Evolutionary conservation across 2,888 invertebrate species (phyloP), one percentile per base, ranked within the genome.

Genomic region (Julus scanicus): DNA sequence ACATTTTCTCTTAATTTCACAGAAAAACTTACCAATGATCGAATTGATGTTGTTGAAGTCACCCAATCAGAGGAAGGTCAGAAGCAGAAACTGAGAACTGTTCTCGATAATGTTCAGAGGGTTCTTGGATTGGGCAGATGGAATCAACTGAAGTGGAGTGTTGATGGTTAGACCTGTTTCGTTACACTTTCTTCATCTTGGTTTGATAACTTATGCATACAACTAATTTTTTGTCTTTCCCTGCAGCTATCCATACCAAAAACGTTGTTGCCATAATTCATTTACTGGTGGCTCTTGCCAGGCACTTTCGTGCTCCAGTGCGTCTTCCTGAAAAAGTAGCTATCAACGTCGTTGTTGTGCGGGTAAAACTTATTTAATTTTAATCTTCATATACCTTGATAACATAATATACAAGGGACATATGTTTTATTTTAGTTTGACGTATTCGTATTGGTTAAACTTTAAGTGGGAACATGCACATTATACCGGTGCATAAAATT

Each of bases 11-110:
- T 44, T 84, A 39, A 39, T n/a, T 11, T 39, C 39, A 48, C 90
- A 94, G 97, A 98, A 92, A 97, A 97, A 92, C 93, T 98, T 86
- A 96, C 97, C 0, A 95, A 95, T 39, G 95, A 96, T 87, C 96
- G 97, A 92, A 93, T 99, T 86, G 98, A 99, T 93, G 98, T 99
- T 4, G 97, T 98, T 0, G 99, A 99, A 93, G 99, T 99, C 1
- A 98, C 99, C 0, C 99, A 99, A 92, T 98, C 98, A 0, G 99
- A 99, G 92, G 97, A 98, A 92, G 98, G 98, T 0, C 99, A 99
- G 92, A 96, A 97, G 89, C 98, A 99, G 92, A 99, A 99, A 91
- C 93, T 99, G 53, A 94, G 95, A 89, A 95, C 97, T 89, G 98
- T 99, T 63, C 93, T 99, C 83, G 95, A 95, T 90, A 96, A 97